phyloP scores from a whole-genome alignment of 2,113 vertebrate species.

The Saccopteryx leptura region DNA sequence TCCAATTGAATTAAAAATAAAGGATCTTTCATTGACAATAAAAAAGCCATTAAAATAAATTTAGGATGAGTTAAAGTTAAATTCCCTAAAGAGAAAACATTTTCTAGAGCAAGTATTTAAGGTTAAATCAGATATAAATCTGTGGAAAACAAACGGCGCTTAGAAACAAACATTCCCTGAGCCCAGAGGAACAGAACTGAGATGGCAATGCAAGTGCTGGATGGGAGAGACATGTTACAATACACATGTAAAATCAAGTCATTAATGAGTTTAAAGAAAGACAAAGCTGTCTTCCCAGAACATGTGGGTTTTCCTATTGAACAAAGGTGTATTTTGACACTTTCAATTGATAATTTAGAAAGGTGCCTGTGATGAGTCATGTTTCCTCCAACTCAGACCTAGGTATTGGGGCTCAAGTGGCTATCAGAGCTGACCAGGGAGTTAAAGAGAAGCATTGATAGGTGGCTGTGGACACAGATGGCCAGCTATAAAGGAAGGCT shows the following conservation, averaged over 20 bases:
- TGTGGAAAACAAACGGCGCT: background rate
- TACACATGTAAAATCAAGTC: background rate
- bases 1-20: conserved; percentile 35
- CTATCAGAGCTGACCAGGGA: background rate
- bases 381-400: background rate
- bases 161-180: conserved; percentile 16
- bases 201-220: background rate
- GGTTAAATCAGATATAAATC: background rate
- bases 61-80: background rate
- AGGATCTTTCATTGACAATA: background rate
- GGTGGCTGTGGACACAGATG: fast-evolving
- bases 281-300: background rate
- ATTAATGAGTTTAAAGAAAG: background rate
- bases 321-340: background rate
- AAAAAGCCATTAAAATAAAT: conserved; percentile 9
- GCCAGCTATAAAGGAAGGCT: background rate
- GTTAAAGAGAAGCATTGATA: background rate
- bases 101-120: background rate
- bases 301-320: background rate
- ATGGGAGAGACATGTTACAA: background rate
- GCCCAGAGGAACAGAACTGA: background rate
- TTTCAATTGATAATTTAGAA: background rate
- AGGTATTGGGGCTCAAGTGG: background rate
- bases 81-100: background rate
- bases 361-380: background rate